A percentile compares a stretch with the other conserved stretches of the same genome.
phyloP scores from a whole-genome alignment of 2,797 vertebrate species.

The Acrossocheilus fasciatus region DNA sequence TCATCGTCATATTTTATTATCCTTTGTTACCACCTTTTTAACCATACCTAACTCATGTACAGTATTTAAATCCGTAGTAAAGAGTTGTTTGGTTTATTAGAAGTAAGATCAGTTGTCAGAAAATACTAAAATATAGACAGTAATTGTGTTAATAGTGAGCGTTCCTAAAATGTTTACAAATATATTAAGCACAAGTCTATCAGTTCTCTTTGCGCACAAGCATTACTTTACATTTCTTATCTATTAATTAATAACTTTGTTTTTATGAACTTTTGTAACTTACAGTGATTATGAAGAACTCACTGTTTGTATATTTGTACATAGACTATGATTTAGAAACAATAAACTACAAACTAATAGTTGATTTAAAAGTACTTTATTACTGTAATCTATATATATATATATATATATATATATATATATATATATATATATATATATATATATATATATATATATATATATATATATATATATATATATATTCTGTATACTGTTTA shows the following conservation, averaged over 20 bases:
- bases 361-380: not conserved
- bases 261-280: not conserved
- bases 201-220: not conserved
- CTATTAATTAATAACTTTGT: not conserved
- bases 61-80: not conserved
- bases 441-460: not conserved
- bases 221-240: not conserved
- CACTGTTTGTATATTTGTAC: not conserved
- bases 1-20: not conserved
- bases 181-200: not conserved
- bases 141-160: not conserved
- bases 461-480: too few species aligned
- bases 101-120: not conserved
- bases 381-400: not conserved
- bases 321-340: not conserved
- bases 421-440: not conserved
- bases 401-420: too few species aligned
- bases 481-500: not conserved
- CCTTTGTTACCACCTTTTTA: not conserved
- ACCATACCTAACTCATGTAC: not conserved
- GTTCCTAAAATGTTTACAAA: not conserved
- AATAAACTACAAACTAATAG: not conserved
- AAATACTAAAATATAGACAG: not conserved
- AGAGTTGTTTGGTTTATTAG: not conserved
- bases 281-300: not conserved